phyloP scores from a whole-genome alignment of 2,113 vertebrate species.

The Petroica traversi region DNA sequence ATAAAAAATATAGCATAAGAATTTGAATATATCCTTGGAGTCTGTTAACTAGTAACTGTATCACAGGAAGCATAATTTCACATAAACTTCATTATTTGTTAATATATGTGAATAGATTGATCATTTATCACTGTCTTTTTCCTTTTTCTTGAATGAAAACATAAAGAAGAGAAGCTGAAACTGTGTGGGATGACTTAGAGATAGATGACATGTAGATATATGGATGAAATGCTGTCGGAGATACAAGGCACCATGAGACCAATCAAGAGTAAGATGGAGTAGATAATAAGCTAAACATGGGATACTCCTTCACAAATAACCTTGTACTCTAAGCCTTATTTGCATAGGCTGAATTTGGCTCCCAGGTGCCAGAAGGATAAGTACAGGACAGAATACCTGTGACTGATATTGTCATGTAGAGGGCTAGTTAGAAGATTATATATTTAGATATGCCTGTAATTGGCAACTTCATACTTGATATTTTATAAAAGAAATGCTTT shows the following conservation, averaged over 20 bases:
- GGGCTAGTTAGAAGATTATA: background rate
- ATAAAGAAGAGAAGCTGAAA: background rate
- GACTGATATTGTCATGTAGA: background rate
- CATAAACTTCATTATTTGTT: background rate
- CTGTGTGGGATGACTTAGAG: background rate
- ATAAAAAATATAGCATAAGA: background rate
- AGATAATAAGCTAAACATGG: background rate
- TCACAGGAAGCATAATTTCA: background rate
- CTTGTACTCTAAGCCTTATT: background rate
- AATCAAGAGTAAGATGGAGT: background rate
- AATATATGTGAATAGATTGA: background rate
- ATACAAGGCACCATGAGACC: background rate
- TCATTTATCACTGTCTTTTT: background rate
- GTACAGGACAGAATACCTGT: background rate
- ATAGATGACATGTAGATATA: fast-evolving
- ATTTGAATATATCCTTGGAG: background rate
- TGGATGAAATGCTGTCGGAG: background rate
- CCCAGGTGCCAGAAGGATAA: background rate
- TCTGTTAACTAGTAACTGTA: background rate
- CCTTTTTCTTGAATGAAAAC: background rate
- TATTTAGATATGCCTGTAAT: background rate
- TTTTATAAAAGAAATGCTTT: background rate
- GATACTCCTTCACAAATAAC: background rate
- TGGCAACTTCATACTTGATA: background rate
- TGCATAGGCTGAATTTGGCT: background rate